Evolutionary conservation across 2,888 invertebrate genomes (phyloP).

Genomic region (Acanthococcus lagerstroemiae): DNA sequence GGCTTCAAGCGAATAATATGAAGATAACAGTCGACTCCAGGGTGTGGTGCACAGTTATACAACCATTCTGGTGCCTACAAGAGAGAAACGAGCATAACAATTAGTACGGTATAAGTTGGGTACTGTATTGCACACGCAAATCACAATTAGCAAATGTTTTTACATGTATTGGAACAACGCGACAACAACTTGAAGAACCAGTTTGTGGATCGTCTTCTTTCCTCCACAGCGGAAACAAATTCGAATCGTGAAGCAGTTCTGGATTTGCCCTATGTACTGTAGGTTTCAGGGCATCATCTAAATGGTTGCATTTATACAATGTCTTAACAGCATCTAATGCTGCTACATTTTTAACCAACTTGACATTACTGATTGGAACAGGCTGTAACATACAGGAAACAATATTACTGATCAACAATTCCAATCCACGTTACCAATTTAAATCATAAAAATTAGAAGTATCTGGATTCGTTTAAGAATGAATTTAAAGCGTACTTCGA

Average conservation of each 20-base stretch:
- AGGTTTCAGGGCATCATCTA: slow-evolving; percentile 63
- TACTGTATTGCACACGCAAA: too few relatives aligned
- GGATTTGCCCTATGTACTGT: slow-evolving; percentile 39
- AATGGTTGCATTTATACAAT: slow-evolving; percentile 60
- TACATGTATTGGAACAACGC: slow-evolving; percentile 9
- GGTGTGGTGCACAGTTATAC: slow-evolving; percentile 41
- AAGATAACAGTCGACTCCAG: slow-evolving; percentile 43
- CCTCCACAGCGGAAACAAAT: slow-evolving; percentile 57
- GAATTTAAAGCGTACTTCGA: slow-evolving; percentile 48
- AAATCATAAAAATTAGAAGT: neutral
- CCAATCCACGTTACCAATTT: neutral
- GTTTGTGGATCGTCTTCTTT: slow-evolving; percentile 35
- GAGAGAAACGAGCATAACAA: too few relatives aligned
- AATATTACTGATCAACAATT: neutral
- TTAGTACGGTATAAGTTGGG: too few relatives aligned
- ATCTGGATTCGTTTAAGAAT: neutral
- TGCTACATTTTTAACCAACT: slow-evolving; percentile 58
- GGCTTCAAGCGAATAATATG: slow-evolving; percentile 53
- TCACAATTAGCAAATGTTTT: neutral
- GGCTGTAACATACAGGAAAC: neutral
- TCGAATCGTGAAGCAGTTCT: slow-evolving; percentile 42
- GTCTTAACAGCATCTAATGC: slow-evolving; percentile 64
- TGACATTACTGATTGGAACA: slow-evolving; percentile 1
- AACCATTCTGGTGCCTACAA: slow-evolving; percentile 46
- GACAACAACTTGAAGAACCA: slow-evolving; percentile 3